phyloP scores from a whole-genome alignment of 2,888 invertebrate species.

The Cheilosia vernalis region DNA sequence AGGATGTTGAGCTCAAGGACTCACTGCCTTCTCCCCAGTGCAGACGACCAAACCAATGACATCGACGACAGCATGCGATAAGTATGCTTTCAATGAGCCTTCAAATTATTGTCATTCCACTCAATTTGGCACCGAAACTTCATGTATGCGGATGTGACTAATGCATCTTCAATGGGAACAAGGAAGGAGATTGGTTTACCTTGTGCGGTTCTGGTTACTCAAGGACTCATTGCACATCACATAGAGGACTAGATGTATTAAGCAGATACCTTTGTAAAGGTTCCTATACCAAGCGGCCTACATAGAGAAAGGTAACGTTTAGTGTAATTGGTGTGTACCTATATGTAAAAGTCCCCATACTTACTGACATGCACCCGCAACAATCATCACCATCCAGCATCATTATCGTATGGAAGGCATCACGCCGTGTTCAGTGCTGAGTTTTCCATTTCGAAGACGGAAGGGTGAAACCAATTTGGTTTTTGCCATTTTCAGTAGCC shows the following conservation, averaged over 20 bases:
- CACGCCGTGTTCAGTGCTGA: constrained; percentile 14
- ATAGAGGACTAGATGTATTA: constrained; percentile 52
- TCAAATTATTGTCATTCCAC: constrained; percentile 76
- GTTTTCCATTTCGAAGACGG: constrained; percentile 63
- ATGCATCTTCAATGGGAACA: constrained; percentile 71
- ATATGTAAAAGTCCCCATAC: constrained; percentile 45
- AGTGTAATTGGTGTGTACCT: constrained; percentile 63
- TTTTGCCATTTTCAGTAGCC: constrained; percentile 64
- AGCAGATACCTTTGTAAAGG: constrained; percentile 39
- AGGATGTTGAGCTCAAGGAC: constrained; percentile 32
- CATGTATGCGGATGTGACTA: constrained; percentile 72
- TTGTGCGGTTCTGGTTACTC: constrained; percentile 63
- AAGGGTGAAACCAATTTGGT: constrained; percentile 74
- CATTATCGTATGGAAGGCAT: constrained; percentile 46
- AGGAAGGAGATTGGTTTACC: constrained; percentile 67
- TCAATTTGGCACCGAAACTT: constrained; percentile 72
- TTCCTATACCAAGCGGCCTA: background rate
- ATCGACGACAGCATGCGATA: constrained; percentile 58
- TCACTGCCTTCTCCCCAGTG: background rate
- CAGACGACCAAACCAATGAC: constrained; percentile 45
- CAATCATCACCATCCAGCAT: constrained; percentile 62
- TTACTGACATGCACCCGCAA: constrained; percentile 51
- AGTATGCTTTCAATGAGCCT: constrained; percentile 75
- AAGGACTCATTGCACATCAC: constrained; percentile 43
- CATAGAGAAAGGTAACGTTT: constrained; percentile 46